Evolutionary conservation across 2,888 invertebrate genomes (phyloP), one percentile per base, ranked within the genome.

Genomic region (Chymomyza fuscimana): DNA sequence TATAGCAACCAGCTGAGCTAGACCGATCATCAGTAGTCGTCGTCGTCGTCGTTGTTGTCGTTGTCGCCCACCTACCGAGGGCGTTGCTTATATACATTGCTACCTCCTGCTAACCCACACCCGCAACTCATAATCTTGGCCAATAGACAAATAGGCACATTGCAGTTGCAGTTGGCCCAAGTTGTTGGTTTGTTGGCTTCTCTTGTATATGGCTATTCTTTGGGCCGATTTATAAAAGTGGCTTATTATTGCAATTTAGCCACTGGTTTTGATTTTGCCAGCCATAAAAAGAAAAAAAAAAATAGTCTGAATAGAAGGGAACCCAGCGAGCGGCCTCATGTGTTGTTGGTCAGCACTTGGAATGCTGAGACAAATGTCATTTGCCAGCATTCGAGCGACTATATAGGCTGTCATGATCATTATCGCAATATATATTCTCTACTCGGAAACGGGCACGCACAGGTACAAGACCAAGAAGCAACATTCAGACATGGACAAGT

Each of bases 201-300:
- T 40, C 16, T 46, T 46, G 12, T 46, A 10, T 46, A 32, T 1
- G 74, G 72, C 67, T 75, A 71, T 77, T 80, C 79, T 69, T 70
- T 80, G 87, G 87, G 80, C 71, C 83, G 81, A 88, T 89, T 88
- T 89, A 87, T 87, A 88, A 89, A 88, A 87, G 87, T 89, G 86
- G 89, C 90, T 90, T 90, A 90, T 90, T 90, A 90, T 89, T 85
- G 90, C 90, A 89, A 90, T 90, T 90, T 90, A 90, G 90, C 90
- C 90, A 90, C 90, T 90, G 90, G 90, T 90, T 90, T 90, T 90
- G 89, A 90, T 90, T 90, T 87, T 89, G 80, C 73, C 74, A 69
- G 81, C 79, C 79, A 82, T 78, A 84, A 76, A 86, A 76, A 74
- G 79, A 76, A 87, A 82, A 10, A 46, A 12, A 12, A 32, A 32